Evolutionary conservation across 2,888 invertebrate genomes (phyloP).

Genomic region (Apamea sordens): DNA sequence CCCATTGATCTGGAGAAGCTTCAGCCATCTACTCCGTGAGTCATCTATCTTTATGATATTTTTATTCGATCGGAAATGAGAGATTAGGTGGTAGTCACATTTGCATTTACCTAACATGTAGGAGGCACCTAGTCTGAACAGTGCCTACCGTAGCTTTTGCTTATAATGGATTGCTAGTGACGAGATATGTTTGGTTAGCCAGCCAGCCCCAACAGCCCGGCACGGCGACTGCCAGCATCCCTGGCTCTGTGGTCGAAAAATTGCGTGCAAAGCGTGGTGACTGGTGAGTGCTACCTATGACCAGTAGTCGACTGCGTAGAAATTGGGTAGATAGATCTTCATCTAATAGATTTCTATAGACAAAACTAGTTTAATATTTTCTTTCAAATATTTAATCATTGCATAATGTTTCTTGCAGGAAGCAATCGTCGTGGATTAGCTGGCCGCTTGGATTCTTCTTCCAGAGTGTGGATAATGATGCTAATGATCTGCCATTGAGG

Average conservation of each 20-base stretch:
- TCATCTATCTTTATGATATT: slow-evolving; percentile 27
- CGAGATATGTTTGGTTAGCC: slow-evolving; percentile 58
- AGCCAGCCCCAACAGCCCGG: slow-evolving; percentile 55
- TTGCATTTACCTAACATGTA: slow-evolving; percentile 4
- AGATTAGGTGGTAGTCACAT: neutral
- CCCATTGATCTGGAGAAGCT: slow-evolving; percentile 74
- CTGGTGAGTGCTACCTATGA: slow-evolving; percentile 44
- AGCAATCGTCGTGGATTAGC: slow-evolving; percentile 96
- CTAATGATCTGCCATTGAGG: slow-evolving; percentile 95
- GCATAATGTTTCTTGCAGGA: slow-evolving; percentile 83
- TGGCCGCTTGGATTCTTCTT: slow-evolving; percentile 97
- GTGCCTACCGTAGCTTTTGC: slow-evolving; percentile 18
- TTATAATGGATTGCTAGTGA: slow-evolving; percentile 46
- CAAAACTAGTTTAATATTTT: neutral
- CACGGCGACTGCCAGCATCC: slow-evolving; percentile 33
- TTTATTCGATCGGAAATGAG: neutral
- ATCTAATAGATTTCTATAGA: slow-evolving; percentile 1
- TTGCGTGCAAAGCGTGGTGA: slow-evolving; percentile 52
- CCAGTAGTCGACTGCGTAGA: slow-evolving; percentile 37
- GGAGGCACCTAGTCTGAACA: slow-evolving; percentile 5
- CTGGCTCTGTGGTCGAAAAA: slow-evolving; percentile 43
- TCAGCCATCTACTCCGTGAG: slow-evolving; percentile 82
- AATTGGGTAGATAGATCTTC: slow-evolving; percentile 37
- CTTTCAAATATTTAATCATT: slow-evolving; percentile 1
- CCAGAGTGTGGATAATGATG: slow-evolving; percentile 93